Evolutionary conservation across 2,888 invertebrate genomes (phyloP), one percentile per base, ranked within the genome.

Genomic region (Tortrix viridana): DNA sequence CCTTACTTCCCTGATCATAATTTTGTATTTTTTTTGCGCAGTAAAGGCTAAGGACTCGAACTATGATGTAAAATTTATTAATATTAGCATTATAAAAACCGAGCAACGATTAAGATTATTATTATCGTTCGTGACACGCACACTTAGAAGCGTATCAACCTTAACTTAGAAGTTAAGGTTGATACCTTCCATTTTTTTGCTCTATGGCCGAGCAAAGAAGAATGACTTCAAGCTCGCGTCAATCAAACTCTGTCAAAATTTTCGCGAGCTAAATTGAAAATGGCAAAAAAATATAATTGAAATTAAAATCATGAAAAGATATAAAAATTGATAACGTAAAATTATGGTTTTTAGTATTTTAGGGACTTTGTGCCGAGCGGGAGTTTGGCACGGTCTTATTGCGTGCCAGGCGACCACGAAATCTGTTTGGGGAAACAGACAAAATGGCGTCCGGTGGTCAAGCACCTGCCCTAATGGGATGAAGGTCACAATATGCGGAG

Each of bases 401-500:
- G 18, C 3, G n/a, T 19, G 4, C 22, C 22, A 23, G 37, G 16
- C 12, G 5, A 4, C 43, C 5, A 57, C 32, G 26, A 19, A 49
- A n/a, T 37, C 37, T 43, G 32, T 16, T 46, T 38, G 23, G 3
- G 46, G 38, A 9, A 26, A 18, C 18, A 37, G 19, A 3, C 20
- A 12, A 5, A 14, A 20, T 26, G 43, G 32, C 2, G 18, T 55
- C 47, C 61, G 60, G 9, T 32, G 38, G 2, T 85, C 86, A 65
- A 81, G 84, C 65, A 82, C 81, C 1, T 80, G 82, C 57, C 81
- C 88, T n/a, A 54, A 68, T 41, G 91, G 89, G 1, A 86, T 93
- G 90, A 94, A 94, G 74, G 86, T 94, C 9, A 91, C 93, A 6
- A 84, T 94, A 43, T 87, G 93, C 60, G 93, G 94, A 1, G 93